Evolutionary conservation across 2,113 vertebrate genomes (phyloP), one percentile per base, ranked within the genome.

Genomic region (Maccullochella peelii): DNA sequence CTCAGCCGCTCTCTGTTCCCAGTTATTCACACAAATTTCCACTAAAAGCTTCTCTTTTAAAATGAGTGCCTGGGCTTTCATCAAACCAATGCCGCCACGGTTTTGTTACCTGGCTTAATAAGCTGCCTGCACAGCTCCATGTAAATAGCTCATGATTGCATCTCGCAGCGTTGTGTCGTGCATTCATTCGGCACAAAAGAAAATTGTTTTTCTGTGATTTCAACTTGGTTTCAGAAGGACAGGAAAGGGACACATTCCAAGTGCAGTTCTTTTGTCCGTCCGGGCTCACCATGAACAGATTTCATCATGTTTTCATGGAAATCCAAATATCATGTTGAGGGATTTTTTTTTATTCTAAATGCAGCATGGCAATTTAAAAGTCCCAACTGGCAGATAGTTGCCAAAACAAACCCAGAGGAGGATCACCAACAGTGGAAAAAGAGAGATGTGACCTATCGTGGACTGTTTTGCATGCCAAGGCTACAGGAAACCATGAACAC

Each of bases 241-340:
- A 74, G 55, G 36, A 61, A 58, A 66, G 44, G 52, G 68, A 66
- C 50, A 11, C 38, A n/a, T 14, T 84, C 72, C 65, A 80, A 71
- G 44, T 47, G 0, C 47, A 59, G 30, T 66, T 67, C n/a, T 71
- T 59, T 77, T 83, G 63, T 83, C 52, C 14, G 23, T 47, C 52
- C 10, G 25, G 40, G 40, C 47, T 79, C 47, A 73, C 74, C n/a
- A 36, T 52, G 62, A 50, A 81, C 63, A 79, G 79, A 73, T 77
- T 68, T 69, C 71, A 85, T 84, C 67, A 74, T 71, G 65, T 86
- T 88, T 87, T 78, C 78, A 90, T 86, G 73, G 47, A 78, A 87
- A 88, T 86, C 77, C 77, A 86, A 87, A 79, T 87, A 89, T 83
- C 81, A 86, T 59, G 50, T 73, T 36, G n/a, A 84, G 73, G 62